Evolutionary conservation across 92 coral and sea anemone species (phyloP).

Genomic region (Phenganax subtilis): DNA sequence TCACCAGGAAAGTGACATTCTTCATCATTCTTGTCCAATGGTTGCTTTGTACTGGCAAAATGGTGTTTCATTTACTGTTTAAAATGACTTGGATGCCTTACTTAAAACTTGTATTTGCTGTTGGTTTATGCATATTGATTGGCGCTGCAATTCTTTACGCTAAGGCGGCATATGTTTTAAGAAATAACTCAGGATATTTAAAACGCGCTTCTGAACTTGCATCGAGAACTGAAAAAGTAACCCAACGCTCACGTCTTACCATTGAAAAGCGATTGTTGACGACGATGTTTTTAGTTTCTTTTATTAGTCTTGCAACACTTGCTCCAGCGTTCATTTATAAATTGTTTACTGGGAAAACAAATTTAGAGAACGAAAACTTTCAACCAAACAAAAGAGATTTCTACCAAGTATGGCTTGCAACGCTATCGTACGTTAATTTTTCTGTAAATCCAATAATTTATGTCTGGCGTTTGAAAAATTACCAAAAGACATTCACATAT

Average conservation of each 20-base stretch:
- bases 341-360: too few species aligned
- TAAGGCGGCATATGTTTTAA: not conserved
- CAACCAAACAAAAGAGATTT: too few species aligned
- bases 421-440: not conserved
- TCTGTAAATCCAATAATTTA: not conserved
- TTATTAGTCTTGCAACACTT: not conserved
- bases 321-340: not conserved
- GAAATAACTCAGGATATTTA: not conserved
- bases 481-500: not conserved
- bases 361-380: too few species aligned
- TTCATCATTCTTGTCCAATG: not conserved
- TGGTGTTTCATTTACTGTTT: not conserved
- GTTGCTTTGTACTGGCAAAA: not conserved
- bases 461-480: conserved; percentile 1
- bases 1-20: not conserved
- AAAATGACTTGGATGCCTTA: not conserved
- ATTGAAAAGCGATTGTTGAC: not conserved
- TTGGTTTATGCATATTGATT: not conserved
- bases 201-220: not conserved
- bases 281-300: not conserved
- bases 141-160: not conserved
- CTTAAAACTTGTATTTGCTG: too few species aligned
- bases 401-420: not conserved
- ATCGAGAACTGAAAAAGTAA: not conserved
- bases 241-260: not conserved